Evolutionary conservation across 2,888 invertebrate genomes (phyloP).

Genomic region (Tortricodes alternella): DNA sequence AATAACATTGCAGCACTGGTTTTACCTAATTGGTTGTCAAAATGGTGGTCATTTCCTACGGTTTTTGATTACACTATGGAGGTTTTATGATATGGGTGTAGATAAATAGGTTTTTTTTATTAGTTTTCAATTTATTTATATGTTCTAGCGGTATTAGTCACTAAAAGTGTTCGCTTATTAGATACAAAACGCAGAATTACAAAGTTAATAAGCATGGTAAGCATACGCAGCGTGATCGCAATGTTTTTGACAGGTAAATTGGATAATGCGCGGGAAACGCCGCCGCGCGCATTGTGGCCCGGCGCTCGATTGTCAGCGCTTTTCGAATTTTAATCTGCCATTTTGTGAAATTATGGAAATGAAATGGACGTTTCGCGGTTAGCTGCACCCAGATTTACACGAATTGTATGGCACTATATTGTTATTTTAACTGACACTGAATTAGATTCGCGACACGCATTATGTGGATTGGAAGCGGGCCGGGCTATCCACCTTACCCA

Average conservation of each 20-base stretch:
- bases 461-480: conserved; percentile 27
- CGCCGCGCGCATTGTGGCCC: conserved; percentile 64
- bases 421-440: conserved; percentile 62
- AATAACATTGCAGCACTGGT: no score
- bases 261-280: conserved; percentile 72
- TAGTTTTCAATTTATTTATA: no score
- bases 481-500: neutral
- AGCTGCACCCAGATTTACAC: conserved; percentile 58
- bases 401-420: conserved; percentile 53
- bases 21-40: no score
- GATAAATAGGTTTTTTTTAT: no score
- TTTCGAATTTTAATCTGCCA: conserved; percentile 75
- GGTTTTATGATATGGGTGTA: no score
- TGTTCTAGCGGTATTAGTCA: no score
- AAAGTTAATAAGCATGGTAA: conserved; percentile 30
- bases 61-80: no score
- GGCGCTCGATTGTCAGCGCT: conserved; percentile 68
- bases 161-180: neutral
- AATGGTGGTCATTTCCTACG: no score
- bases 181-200: conserved; percentile 17
- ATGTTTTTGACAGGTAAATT: conserved; percentile 78
- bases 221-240: conserved; percentile 50
- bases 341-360: conserved; percentile 79
- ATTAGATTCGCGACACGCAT: conserved; percentile 46
- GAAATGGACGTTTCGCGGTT: conserved; percentile 79